Evolutionary conservation across 2,113 vertebrate species (phyloP).

Genomic region (Hoplias malabaricus): DNA sequence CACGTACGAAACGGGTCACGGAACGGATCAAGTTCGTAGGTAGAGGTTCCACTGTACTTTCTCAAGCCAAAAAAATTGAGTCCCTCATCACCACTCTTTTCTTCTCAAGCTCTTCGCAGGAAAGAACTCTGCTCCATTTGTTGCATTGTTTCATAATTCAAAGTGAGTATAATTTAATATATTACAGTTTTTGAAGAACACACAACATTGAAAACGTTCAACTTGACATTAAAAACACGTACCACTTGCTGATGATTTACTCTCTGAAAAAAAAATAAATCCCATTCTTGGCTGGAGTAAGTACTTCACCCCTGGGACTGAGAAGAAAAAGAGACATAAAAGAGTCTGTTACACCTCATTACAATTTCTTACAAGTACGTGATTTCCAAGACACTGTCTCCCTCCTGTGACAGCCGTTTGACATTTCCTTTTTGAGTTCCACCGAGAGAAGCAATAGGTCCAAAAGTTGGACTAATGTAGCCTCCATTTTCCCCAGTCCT

Average conservation of each 20-base stretch:
- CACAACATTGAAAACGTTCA: neutral
- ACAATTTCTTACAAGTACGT: slow-evolving; percentile 76
- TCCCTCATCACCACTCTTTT: neutral
- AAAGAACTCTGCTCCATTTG: neutral
- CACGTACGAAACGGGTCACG: too few species aligned
- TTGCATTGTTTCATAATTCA: neutral
- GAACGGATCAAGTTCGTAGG: too few species aligned
- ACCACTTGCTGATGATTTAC: neutral
- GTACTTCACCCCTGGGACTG: neutral
- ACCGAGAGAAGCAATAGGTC: slow-evolving; percentile 4
- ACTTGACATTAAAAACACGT: neutral
- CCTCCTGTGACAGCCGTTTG: slow-evolving; percentile 50
- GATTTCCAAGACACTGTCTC: slow-evolving; percentile 70
- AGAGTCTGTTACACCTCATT: neutral
- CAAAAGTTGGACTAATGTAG: slow-evolving; percentile 23
- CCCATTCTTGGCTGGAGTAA: neutral
- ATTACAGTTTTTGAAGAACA: neutral
- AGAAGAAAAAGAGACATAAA: neutral
- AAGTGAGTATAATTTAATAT: neutral
- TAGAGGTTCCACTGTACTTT: too few species aligned
- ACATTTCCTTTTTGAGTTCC: slow-evolving; percentile 31
- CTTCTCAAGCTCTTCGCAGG: neutral
- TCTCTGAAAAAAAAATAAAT: neutral
- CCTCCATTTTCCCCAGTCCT: slow-evolving; percentile 3
- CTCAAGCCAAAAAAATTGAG: neutral